Evolutionary conservation across 2,113 vertebrate genomes (phyloP).

Genomic region (Nestor notabilis): DNA sequence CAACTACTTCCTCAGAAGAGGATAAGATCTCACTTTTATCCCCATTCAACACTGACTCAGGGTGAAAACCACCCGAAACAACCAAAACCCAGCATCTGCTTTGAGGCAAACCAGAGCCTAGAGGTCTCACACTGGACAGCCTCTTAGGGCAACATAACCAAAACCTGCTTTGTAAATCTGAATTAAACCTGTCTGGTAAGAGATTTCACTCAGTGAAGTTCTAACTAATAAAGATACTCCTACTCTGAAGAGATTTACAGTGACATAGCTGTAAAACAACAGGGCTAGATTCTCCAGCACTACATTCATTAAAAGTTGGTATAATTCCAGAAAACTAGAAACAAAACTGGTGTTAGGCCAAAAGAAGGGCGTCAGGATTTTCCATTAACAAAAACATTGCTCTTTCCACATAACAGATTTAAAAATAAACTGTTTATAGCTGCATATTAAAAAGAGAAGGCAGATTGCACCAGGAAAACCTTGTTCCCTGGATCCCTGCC

Average conservation of each 20-base stretch:
- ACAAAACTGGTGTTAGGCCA: background rate
- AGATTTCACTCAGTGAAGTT: background rate
- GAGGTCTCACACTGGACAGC: background rate
- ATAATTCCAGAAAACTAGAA: background rate
- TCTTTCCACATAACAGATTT: background rate
- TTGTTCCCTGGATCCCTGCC: conserved; percentile 1
- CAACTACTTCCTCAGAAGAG: background rate
- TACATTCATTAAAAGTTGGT: background rate
- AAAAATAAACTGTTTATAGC: background rate
- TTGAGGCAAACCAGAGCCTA: background rate
- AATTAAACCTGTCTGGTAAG: background rate
- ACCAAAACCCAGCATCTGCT: no score
- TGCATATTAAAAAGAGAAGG: background rate
- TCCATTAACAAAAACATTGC: background rate
- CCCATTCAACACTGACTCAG: background rate
- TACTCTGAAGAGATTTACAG: background rate
- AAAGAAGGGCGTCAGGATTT: background rate
- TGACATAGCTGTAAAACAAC: background rate
- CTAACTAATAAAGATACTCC: background rate
- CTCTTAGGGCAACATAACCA: background rate
- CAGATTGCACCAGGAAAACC: background rate
- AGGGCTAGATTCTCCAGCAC: background rate
- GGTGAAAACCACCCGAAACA: background rate
- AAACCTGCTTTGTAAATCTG: background rate
- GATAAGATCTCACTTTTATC: background rate